A percentile compares a stretch with the other conserved stretches of the same genome.
phyloP scores from a whole-genome alignment of 2,113 vertebrate species.

The Cairina moschata region DNA sequence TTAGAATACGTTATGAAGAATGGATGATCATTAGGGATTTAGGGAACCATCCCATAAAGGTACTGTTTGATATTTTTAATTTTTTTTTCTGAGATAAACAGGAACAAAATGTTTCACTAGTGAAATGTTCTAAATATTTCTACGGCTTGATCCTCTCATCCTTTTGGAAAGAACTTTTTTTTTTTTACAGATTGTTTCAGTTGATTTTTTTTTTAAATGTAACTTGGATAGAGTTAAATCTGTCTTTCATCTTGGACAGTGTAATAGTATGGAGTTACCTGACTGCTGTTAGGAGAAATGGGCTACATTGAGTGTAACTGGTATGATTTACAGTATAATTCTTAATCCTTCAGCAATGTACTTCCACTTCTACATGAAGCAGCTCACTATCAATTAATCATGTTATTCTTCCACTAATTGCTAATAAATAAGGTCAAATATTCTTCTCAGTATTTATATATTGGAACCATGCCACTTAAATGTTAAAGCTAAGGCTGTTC shows the following conservation, averaged over 20 bases:
- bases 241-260: background rate
- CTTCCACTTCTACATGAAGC: background rate
- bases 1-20: background rate
- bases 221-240: background rate
- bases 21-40: background rate
- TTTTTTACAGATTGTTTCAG: background rate
- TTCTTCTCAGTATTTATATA: background rate
- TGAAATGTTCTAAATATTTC: background rate
- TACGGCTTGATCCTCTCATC: background rate
- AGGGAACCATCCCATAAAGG: background rate
- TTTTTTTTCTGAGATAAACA: background rate
- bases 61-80: background rate
- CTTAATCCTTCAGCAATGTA: background rate
- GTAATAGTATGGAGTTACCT: background rate
- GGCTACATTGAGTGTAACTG: background rate
- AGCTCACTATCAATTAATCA: background rate
- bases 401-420: background rate
- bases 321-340: background rate
- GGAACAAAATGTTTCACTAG: background rate
- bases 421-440: background rate
- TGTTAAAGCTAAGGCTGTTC: background rate
- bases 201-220: background rate
- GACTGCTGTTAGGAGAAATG: background rate
- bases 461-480: background rate
- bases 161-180: background rate